These are phyloP conservation scores for Irena cyanogastra DNA, from an alignment of 2,113 vertebrate genomes.

Conservation along the genomic window DNA sequence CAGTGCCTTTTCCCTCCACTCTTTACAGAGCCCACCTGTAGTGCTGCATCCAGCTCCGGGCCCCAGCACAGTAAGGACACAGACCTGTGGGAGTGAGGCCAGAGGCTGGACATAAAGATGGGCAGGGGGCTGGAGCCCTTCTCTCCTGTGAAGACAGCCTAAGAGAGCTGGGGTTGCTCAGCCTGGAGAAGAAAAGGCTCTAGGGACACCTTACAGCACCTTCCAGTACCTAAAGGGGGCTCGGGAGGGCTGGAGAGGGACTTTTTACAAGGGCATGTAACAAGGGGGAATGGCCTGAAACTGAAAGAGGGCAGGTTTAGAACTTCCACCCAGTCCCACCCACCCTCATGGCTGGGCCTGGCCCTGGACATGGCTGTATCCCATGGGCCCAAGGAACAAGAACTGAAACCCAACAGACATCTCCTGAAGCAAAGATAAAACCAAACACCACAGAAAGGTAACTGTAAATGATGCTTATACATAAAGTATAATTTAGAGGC, in stretches of 20 bases:
- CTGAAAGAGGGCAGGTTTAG: background rate
- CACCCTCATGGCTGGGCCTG: fast-evolving
- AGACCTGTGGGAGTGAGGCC: background rate
- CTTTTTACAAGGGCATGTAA: background rate
- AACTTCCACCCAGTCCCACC: background rate
- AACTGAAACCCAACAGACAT: background rate
- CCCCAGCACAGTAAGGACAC: background rate
- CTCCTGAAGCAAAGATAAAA: background rate
- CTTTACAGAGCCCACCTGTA: background rate
- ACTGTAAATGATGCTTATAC: background rate
- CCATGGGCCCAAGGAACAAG: background rate
- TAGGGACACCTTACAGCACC: background rate
- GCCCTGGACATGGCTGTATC: fast-evolving
- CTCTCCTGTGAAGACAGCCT: background rate
- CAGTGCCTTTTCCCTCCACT: background rate
- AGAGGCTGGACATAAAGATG: background rate
- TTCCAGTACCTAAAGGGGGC: background rate
- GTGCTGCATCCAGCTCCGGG: background rate
- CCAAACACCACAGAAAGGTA: background rate
- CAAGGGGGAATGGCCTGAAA: background rate
- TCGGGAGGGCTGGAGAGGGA: background rate
- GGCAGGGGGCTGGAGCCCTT: background rate
- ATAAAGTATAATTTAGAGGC: background rate
- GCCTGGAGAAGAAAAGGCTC: background rate
- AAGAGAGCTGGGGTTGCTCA: background rate